Base-by-base conservation (phyloP, 2,113 vertebrate genomes). In the Meriones unguiculatus region DNA sequence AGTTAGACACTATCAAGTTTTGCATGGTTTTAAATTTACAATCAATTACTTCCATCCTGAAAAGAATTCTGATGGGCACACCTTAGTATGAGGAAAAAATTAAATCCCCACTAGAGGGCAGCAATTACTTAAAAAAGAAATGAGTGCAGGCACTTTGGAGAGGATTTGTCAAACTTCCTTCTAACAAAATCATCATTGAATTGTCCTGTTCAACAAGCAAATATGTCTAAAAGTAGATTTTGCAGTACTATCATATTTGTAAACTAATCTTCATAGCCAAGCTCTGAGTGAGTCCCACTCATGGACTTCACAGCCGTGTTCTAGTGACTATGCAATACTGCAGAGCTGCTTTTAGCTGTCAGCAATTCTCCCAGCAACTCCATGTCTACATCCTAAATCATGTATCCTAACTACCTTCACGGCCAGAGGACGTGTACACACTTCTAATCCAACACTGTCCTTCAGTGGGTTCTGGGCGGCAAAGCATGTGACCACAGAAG, bases 41-140 rank as follows among this genome's bases (percentile, higher is more conserved):
- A 90, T 78, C 65, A 85, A 46, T 91, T 93, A 76, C 52, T 95
- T 89, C 64, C 17, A 96, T n/a, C 14, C 35, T 70, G n/a, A 85
- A 85, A 32, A 94, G 11, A 85, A 95, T 89, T 93, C 54, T 75
- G 1, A 35, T 87, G 25, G 4, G 73, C 15, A 13, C 13, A 91
- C 35, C 57, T 65, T 94, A 67, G 41, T 14, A 94, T 30, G 38
- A 52, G 85, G 94, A 93, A 1, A 93, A 96, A 70, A 52, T 78
- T 67, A 80, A 96, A 84, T 0, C 54, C 78, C 96, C 98, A 0
- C 98, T 98, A 99, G 98, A 92, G 98, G 98, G 98, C 98, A 98
- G 97, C 78, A 97, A 92, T 62, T 96, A 80, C 95, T 95, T 87
- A 94, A n/a, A 72, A 90, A 98, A 96, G 78, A 97, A 94, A 30